A percentile compares a stretch with the other conserved stretches of the same genome.
phyloP scores from a whole-genome alignment of 2,113 vertebrate genomes.

The Oreochromis tanganicae region DNA sequence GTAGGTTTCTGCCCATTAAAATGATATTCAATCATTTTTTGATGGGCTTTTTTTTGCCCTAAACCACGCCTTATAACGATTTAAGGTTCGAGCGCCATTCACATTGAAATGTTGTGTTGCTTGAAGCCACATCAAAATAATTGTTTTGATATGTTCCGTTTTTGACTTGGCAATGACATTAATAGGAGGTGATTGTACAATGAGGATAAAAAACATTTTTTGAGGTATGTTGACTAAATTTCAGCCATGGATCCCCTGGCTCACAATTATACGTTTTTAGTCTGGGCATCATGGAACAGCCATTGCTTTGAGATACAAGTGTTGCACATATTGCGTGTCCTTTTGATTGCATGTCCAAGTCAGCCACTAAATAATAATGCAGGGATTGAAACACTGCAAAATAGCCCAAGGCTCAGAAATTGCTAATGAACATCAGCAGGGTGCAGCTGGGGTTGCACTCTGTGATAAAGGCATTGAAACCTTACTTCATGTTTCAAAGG shows the following conservation, averaged over 20 bases:
- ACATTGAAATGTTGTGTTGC: conserved; percentile 53
- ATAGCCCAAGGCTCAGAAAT: conserved; percentile 60
- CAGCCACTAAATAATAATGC: conserved; percentile 64
- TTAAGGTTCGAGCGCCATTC: conserved; percentile 53
- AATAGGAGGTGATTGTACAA: conserved; percentile 56
- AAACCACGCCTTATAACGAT: conserved; percentile 64
- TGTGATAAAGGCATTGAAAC: conserved; percentile 12
- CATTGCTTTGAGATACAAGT: conserved; percentile 41
- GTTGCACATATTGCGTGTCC: conserved; percentile 58
- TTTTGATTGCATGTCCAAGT: conserved; percentile 69
- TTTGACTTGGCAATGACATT: conserved; percentile 62
- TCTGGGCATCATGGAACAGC: conserved; percentile 32
- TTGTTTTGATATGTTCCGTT: conserved; percentile 65
- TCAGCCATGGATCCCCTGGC: conserved; percentile 46
- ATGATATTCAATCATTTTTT: conserved; percentile 71
- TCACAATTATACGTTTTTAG: conserved; percentile 43
- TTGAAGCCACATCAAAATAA: conserved; percentile 71
- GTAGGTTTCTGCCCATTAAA: conserved; percentile 68
- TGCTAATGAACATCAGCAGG: conserved; percentile 70
- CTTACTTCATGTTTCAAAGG: conserved; percentile 33
- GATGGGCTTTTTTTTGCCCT: conserved; percentile 57
- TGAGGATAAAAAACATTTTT: conserved; percentile 44
- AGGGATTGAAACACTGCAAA: conserved; percentile 50
- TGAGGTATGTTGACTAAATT: conserved; percentile 39
- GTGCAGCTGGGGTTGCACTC: conserved; percentile 31